phyloP scores from a whole-genome alignment of 2,797 vertebrate species.

The Sardinella longiceps region DNA sequence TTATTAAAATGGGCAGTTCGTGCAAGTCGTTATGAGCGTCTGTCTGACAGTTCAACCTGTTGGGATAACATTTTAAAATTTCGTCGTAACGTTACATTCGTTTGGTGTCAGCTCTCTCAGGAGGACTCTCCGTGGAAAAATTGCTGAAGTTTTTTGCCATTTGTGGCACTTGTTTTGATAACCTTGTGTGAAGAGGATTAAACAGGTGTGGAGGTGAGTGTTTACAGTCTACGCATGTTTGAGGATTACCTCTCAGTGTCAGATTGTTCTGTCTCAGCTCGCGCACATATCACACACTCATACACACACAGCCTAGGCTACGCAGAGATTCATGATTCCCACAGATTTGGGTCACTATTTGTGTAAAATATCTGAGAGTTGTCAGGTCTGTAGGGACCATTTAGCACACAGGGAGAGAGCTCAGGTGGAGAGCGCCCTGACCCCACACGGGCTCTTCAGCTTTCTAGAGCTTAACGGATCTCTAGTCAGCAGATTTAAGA shows the following conservation, averaged over 20 bases:
- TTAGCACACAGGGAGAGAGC: not conserved
- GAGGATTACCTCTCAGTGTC: slow-evolving; percentile 8
- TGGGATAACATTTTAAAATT: not conserved
- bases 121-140: not conserved
- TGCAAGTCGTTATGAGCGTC: not conserved
- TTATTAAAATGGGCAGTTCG: not conserved
- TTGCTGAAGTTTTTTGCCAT: not conserved
- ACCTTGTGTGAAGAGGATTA: slow-evolving; percentile 35
- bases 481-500: not conserved
- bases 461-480: not conserved
- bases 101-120: not conserved
- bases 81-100: not conserved
- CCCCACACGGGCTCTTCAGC: no score
- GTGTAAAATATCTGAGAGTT: not conserved
- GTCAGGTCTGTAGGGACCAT: not conserved
- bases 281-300: not conserved
- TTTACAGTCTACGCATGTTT: slow-evolving; percentile 21
- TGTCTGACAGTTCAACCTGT: not conserved
- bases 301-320: not conserved
- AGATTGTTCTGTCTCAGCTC: not conserved
- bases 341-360: not conserved
- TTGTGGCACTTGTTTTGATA: not conserved
- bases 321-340: not conserved
- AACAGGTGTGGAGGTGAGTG: slow-evolving; percentile 44
- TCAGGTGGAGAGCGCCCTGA: no score